Base-by-base conservation (phyloP, 2,113 vertebrate genomes). In the Esox niger region DNA sequence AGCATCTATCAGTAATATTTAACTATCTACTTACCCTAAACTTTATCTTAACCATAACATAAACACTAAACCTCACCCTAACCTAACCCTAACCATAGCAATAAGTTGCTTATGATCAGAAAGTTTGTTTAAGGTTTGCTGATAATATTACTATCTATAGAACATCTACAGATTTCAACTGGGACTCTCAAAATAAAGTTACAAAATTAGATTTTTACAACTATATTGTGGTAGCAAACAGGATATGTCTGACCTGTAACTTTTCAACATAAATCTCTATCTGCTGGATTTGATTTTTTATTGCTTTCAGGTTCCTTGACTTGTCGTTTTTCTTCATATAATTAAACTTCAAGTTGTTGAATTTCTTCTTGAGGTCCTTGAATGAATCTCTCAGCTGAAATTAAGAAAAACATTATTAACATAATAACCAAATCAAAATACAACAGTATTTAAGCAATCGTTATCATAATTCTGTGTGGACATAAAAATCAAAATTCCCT, bases 341-440 rank as follows among this genome's bases (percentile, higher is more conserved):
- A 78, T 93, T 95, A 77, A 95, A 95, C 80, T 94, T 95, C 79
- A 94, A 75, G 74, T 95, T 95, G 84, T 95, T 95, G 87, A 95
- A 93, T 81, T 94, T 95, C 88, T 94, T 95, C 88, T 92, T 95
- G 32, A 94, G 85, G 77, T 95, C 94, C 83, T 91, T 95, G 82
- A 94, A 95, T 55, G 93, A 94, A 58, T 94, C 93, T 84, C 84
- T 92, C 67, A 94, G 81, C 94, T 95, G 81, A 79, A 90, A 91
- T 57, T 26, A 64, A 52, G 55, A 47, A 30, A 59, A 52, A 0
- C 6, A 52, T 8, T 4, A 52, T 52, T 52, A 52, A 52, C 47
- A 52, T 21, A 21, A 15, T 11, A 17, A 21, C 21, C 21, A 17
- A 52, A 52, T 52, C 47, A 52, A 15, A 52, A 52, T 52, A 23